Evolutionary conservation across 2,888 invertebrate genomes (phyloP).

Genomic region (Brenthis daphne): DNA sequence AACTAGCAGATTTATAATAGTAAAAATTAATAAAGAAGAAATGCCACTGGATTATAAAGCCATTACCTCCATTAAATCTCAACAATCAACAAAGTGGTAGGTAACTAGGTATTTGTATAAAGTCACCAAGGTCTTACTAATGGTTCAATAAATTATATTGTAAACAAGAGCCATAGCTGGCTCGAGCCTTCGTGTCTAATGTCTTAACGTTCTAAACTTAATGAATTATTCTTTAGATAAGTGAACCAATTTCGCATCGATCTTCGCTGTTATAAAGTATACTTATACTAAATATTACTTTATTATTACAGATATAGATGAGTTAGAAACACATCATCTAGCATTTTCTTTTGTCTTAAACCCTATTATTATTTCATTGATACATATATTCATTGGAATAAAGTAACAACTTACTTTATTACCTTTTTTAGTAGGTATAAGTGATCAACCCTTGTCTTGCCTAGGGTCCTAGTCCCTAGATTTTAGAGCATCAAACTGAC

Average conservation of each 20-base stretch:
- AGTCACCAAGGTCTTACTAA: conserved; percentile 13
- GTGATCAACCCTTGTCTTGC: too few relatives aligned
- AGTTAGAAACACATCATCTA: too few relatives aligned
- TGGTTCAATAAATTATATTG: conserved; percentile 11
- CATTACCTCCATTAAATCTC: conserved; percentile 17
- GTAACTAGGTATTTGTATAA: conserved; percentile 3
- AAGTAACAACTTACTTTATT: too few relatives aligned
- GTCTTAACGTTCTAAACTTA: not conserved
- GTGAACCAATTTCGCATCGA: not conserved
- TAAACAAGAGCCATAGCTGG: conserved; percentile 11
- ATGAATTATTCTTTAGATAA: conserved; percentile 7
- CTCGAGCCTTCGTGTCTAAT: not conserved
- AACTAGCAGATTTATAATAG: not conserved
- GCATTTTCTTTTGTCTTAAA: too few relatives aligned
- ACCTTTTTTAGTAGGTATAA: too few relatives aligned
- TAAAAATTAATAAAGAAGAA: not conserved
- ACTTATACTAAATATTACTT: too few relatives aligned
- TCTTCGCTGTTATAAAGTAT: too few relatives aligned
- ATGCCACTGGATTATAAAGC: not conserved
- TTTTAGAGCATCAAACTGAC: too few relatives aligned
- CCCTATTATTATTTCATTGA: too few relatives aligned
- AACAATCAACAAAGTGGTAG: conserved; percentile 10
- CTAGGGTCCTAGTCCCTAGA: too few relatives aligned
- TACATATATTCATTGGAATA: too few relatives aligned
- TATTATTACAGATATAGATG: too few relatives aligned